Conservation (phyloP, 2,113 vertebrate genomes). For the Oryzias melastigma region DNA sequence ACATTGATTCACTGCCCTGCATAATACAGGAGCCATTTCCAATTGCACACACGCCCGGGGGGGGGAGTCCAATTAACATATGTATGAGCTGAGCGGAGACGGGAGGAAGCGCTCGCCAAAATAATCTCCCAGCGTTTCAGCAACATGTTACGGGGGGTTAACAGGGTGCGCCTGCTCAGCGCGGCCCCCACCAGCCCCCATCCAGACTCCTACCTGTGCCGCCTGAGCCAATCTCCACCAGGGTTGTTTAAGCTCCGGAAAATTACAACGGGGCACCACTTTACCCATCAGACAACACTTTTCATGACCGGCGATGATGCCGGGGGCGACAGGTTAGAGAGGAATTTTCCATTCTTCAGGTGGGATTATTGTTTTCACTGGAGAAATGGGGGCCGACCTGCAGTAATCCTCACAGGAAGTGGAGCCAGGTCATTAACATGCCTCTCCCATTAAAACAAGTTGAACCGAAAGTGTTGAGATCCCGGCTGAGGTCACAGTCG, state of each 20-base stretch:
- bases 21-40: constrained; percentile 58
- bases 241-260: constrained; percentile 29
- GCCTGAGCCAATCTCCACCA: constrained; percentile 5
- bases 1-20: constrained; percentile 52
- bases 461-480: constrained; percentile 28
- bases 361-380: not conserved
- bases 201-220: constrained; percentile 7
- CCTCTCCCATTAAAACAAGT: constrained; percentile 54
- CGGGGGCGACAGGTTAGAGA: constrained; percentile 24
- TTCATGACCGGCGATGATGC: constrained; percentile 34
- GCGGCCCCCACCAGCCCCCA: not conserved
- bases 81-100: constrained; percentile 65
- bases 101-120: constrained; percentile 50
- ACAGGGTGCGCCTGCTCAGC: constrained; percentile 31
- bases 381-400: constrained; percentile 24
- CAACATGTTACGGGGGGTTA: constrained; percentile 46
- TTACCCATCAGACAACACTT: constrained; percentile 31
- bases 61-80: constrained; percentile 69
- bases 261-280: constrained; percentile 18
- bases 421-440: constrained; percentile 33
- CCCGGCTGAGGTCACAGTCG: constrained; percentile 23
- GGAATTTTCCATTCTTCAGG: not conserved
- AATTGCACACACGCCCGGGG: constrained; percentile 57
- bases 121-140: constrained; percentile 59
- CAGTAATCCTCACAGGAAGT: constrained; percentile 47